Evolutionary conservation across 2,888 invertebrate genomes (phyloP), one percentile per base, ranked within the genome.

Genomic region (Himalopsyche kuldschensis): DNA sequence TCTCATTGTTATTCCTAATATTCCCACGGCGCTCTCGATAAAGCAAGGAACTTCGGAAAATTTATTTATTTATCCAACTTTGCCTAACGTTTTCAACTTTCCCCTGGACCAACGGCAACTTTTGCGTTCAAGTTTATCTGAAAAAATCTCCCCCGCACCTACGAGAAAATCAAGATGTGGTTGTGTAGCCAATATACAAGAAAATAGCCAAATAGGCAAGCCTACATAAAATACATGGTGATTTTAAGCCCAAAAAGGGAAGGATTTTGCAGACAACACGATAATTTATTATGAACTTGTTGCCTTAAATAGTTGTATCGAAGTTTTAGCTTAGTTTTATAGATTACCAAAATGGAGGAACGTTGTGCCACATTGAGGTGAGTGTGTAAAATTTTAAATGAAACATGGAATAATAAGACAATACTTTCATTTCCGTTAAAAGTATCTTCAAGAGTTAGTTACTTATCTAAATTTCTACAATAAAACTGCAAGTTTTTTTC

Each of bases 41-140:
- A 85, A 86, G 84, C 82, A 35, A 24, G 35, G 32, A 82, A 80
- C 82, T 80, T 83, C 63, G 83, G 27, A 47, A 83, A 84, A 86
- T 86, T 84, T 86, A 86, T 86, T 84, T 86, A 86, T 86, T 84
- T 84, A 84, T 84, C 84, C 84, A 79, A 85, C 84, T 81, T 82
- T 78, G 32, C 80, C 83, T 78, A 46, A 75, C 85, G 82, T 84
- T 78, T 84, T 82, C 84, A 86, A 86, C 85, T 86, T 85, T 80
- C 76, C 79, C 85, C 47, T 69, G 83, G 84, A 81, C 83, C 83
- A 82, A 48, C 78, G 55, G 80, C 76, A 85, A 84, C 85, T 85
- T 85, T 86, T 78, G 80, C 80, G 55, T 78, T 84, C 75, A 82
- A 86, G 84, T 84, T 84, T 86, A 81, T 81, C 82, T 47, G 75